These are phyloP conservation scores for Champsocephalus esox DNA, from an alignment of 2,797 vertebrate species.

Conservation along the genomic window DNA sequence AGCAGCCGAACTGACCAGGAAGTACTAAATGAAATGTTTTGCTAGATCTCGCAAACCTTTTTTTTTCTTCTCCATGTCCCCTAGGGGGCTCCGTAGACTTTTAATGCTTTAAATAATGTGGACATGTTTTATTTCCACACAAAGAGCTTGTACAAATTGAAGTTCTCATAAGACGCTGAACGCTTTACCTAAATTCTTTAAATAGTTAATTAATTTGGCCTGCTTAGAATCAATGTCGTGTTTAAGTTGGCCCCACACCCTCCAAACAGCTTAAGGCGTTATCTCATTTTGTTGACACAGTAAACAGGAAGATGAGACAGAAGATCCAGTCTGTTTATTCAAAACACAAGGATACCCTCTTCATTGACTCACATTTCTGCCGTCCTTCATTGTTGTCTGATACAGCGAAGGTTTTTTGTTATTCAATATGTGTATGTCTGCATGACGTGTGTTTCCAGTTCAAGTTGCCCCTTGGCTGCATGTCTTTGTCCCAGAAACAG, in stretches of 20 bases:
- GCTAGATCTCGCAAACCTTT: too few relatives aligned
- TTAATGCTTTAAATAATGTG: background rate
- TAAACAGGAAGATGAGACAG: constrained; percentile 53
- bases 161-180: background rate
- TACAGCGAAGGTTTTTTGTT: background rate
- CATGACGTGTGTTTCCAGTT: background rate
- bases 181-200: constrained; percentile 7
- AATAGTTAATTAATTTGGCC: constrained; percentile 15
- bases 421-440: background rate
- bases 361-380: constrained; percentile 17
- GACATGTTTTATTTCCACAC: background rate
- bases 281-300: constrained; percentile 63
- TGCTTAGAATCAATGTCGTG: constrained; percentile 17
- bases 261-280: constrained; percentile 26
- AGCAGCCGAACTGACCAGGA: too few relatives aligned
- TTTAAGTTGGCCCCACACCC: constrained; percentile 16
- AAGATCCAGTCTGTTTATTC: constrained; percentile 37
- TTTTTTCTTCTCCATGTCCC: too few relatives aligned
- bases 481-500: constrained; percentile 52
- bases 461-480: constrained; percentile 33
- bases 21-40: too few relatives aligned
- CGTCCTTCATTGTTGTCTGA: constrained; percentile 8
- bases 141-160: background rate
- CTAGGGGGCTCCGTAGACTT: background rate
- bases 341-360: constrained; percentile 52